Conservation (phyloP, 1,140 invertebrate genomes). For the Gryllus bimaculatus region DNA sequence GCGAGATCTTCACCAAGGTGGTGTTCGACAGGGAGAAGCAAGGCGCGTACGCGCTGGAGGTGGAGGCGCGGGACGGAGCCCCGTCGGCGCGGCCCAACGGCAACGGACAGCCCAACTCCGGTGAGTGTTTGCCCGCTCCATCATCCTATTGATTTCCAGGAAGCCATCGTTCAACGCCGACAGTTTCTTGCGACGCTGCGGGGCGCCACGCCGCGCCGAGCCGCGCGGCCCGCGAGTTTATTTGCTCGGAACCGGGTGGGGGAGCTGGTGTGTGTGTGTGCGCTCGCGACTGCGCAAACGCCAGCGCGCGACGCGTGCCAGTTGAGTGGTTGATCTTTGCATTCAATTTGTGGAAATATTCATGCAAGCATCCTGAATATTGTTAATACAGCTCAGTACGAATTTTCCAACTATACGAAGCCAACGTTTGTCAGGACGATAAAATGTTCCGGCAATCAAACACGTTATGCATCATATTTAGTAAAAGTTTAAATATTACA, state of each 20-base stretch:
- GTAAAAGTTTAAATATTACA: too few relatives aligned
- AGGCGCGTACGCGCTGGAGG: slow-evolving; percentile 85
- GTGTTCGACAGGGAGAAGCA: slow-evolving; percentile 92
- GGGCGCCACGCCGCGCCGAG: neutral
- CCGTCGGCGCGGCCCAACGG: slow-evolving; percentile 85
- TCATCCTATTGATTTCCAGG: too few relatives aligned
- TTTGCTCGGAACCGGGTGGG: neutral
- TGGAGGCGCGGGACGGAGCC: slow-evolving; percentile 85
- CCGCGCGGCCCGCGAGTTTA: too few relatives aligned
- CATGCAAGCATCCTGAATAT: too few relatives aligned
- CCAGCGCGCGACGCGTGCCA: too few relatives aligned
- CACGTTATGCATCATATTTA: too few relatives aligned
- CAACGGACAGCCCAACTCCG: slow-evolving; percentile 82
- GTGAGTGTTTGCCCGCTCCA: slow-evolving; percentile 42
- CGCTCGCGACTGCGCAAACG: neutral
- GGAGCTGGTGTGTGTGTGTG: neutral
- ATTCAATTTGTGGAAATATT: too few relatives aligned
- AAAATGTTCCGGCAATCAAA: too few relatives aligned
- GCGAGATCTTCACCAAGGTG: slow-evolving; percentile 87
- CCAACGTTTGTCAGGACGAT: neutral
- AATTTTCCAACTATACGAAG: neutral
- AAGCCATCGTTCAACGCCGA: neutral
- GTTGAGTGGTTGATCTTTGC: too few relatives aligned
- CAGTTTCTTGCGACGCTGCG: neutral
- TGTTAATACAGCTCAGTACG: too few relatives aligned